These are phyloP conservation scores for Thysanoteuthis rhombus DNA, from an alignment of 2,888 invertebrate species.

Conservation along the genomic window DNA sequence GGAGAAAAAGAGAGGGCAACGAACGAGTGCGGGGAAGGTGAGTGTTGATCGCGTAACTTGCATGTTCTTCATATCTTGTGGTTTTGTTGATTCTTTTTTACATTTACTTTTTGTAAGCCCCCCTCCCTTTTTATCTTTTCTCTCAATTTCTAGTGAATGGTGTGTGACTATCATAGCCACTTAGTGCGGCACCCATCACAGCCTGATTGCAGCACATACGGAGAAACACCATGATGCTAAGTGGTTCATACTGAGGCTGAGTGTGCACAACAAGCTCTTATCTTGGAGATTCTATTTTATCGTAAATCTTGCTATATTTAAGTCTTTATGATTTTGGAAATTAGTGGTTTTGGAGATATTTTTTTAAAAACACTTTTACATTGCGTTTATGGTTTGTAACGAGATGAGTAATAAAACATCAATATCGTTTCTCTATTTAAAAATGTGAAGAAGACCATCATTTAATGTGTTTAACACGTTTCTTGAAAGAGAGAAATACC, in stretches of 20 bases:
- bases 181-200: neutral
- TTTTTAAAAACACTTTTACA: neutral
- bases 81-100: no score
- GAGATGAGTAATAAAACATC: neutral
- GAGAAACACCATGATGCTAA: neutral
- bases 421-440: neutral
- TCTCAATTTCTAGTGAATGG: neutral
- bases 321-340: neutral
- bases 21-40: neutral
- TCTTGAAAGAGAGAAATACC: neutral
- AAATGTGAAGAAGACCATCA: neutral
- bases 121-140: neutral
- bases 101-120: no score
- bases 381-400: neutral
- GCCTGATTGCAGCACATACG: neutral
- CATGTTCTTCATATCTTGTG: no score
- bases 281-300: neutral
- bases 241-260: neutral
- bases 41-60: neutral
- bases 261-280: neutral
- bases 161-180: neutral
- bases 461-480: neutral
- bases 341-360: neutral
- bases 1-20: neutral
- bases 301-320: neutral